phyloP scores from a whole-genome alignment of 2,113 vertebrate species.

The Lepidothrix coronata region DNA sequence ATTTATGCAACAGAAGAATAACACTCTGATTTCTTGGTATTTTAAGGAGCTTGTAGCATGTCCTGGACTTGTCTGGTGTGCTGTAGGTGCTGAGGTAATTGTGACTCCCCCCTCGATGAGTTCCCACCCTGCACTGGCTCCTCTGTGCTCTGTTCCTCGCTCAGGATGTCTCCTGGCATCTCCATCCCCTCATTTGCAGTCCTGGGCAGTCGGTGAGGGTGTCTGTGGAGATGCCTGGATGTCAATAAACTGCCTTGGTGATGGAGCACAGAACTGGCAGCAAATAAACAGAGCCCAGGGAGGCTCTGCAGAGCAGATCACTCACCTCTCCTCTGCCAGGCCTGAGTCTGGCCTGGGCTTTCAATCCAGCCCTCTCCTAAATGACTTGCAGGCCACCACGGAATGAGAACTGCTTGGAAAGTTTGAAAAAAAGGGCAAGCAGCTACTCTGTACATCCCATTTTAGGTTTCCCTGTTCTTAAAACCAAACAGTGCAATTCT shows the following conservation, averaged over 20 bases:
- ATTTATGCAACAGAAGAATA: neutral
- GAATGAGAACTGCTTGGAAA: neutral
- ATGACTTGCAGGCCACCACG: neutral
- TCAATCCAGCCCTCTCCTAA: neutral
- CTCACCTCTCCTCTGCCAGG: neutral
- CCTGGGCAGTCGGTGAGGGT: neutral
- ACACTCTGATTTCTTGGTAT: neutral
- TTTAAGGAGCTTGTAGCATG: neutral
- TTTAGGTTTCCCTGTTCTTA: neutral
- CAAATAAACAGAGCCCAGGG: neutral
- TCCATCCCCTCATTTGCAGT: neutral
- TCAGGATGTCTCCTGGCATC: neutral
- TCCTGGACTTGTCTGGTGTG: neutral
- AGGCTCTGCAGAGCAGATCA: neutral
- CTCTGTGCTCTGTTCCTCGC: neutral
- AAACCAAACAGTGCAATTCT: neutral
- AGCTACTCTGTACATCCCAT: neutral
- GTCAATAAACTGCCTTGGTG: neutral
- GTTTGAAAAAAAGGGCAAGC: neutral
- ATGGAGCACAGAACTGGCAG: neutral
- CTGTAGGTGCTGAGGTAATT: neutral
- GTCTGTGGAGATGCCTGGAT: neutral
- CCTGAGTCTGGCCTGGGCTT: neutral
- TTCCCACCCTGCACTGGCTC: neutral
- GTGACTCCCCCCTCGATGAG: neutral